These are phyloP conservation scores for Salvelinus sp. DNA, from an alignment of 2,113 vertebrate genomes.

Conservation along the genomic window DNA sequence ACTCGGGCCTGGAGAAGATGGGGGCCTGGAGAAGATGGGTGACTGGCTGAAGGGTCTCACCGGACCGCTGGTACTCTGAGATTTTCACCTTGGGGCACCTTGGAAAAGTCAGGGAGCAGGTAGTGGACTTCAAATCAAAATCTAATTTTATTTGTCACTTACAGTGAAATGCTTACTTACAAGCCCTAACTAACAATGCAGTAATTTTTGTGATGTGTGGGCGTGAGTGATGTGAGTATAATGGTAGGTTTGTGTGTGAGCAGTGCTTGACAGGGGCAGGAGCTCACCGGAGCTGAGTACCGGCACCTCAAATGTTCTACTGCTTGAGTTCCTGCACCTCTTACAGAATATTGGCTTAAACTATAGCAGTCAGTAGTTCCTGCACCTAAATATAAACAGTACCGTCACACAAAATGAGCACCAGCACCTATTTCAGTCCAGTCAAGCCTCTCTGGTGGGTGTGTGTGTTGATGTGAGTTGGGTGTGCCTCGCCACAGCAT, in stretches of 20 bases:
- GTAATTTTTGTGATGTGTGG: background rate
- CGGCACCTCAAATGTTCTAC: no score
- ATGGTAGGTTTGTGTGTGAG: background rate
- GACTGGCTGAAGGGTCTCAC: slow-evolving; percentile 47
- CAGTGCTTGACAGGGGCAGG: no score
- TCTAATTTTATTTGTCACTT: slow-evolving; percentile 53
- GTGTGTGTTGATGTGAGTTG: background rate
- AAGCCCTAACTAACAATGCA: no score
- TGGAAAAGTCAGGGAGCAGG: slow-evolving; percentile 73
- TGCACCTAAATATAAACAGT: no score
- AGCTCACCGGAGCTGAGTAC: no score
- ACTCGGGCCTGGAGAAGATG: slow-evolving; percentile 65
- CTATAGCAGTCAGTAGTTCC: no score
- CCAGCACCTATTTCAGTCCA: no score
- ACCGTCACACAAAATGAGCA: no score
- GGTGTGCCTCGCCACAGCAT: no score
- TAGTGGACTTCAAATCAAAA: slow-evolving; percentile 74
- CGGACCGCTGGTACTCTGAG: slow-evolving; percentile 49
- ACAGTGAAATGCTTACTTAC: slow-evolving; percentile 10
- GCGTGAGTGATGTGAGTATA: background rate
- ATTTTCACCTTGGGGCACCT: slow-evolving; percentile 76
- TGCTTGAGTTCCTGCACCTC: no score
- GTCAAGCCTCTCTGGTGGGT: no score
- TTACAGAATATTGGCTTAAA: background rate
- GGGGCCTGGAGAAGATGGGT: slow-evolving; percentile 53